Evolutionary conservation across 2,888 invertebrate genomes (phyloP).

Genomic region (Podabrus alpinus): DNA sequence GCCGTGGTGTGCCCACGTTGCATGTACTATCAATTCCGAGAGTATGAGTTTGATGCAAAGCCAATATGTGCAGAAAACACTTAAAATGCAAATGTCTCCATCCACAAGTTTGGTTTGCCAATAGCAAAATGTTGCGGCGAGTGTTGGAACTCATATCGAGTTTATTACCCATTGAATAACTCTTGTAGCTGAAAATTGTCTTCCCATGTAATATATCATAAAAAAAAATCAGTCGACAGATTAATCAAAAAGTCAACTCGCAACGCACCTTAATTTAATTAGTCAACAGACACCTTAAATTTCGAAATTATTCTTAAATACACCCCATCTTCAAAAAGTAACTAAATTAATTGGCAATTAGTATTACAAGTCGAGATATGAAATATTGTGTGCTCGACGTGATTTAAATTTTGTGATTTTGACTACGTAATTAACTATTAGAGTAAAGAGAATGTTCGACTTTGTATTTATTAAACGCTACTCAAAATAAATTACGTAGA

Average conservation of each 20-base stretch:
- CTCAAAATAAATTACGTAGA: neutral
- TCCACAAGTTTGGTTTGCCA: slow-evolving; percentile 41
- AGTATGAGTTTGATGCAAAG: slow-evolving; percentile 40
- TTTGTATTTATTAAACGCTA: slow-evolving; percentile 12
- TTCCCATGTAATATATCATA: slow-evolving; percentile 5
- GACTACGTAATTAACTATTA: slow-evolving; percentile 42
- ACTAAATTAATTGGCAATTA: slow-evolving; percentile 42
- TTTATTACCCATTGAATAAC: slow-evolving; percentile 42
- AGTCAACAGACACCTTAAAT: neutral
- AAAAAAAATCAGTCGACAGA: slow-evolving; percentile 4
- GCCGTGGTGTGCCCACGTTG: slow-evolving; percentile 12
- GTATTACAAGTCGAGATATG: slow-evolving; percentile 34
- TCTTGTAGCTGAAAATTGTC: slow-evolving; percentile 25
- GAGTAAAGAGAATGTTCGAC: slow-evolving; percentile 3
- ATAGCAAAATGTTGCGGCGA: slow-evolving; percentile 39
- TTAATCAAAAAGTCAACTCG: neutral
- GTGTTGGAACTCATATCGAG: slow-evolving; percentile 44
- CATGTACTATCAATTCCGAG: slow-evolving; percentile 34
- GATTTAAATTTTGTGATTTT: slow-evolving; percentile 41
- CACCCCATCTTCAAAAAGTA: slow-evolving; percentile 19
- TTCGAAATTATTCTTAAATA: neutral
- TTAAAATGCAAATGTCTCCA: slow-evolving; percentile 55
- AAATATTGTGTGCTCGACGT: slow-evolving; percentile 42
- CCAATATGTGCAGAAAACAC: slow-evolving; percentile 53
- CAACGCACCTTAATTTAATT: neutral